phyloP scores from a whole-genome alignment of 2,113 vertebrate species.

The Ranitomeya imitator region DNA sequence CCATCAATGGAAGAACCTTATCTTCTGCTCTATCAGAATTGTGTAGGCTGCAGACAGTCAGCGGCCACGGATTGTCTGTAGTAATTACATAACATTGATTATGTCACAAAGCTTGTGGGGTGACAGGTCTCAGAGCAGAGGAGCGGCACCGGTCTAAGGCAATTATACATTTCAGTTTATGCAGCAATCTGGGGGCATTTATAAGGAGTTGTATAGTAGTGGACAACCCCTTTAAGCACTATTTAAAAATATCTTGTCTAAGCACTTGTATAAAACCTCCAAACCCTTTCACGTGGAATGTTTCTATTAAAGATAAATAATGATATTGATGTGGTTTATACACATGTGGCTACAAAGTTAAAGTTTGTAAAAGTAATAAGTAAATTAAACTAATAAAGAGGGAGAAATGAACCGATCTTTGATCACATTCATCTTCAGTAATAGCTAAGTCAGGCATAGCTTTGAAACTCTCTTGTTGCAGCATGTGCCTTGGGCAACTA shows the following conservation, averaged over 20 bases:
- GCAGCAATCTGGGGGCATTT: too few relatives aligned
- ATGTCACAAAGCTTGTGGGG: too few relatives aligned
- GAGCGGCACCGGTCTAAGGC: too few relatives aligned
- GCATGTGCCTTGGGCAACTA: conserved; percentile 33
- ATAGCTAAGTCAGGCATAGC: conserved; percentile 41
- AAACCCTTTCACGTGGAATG: not conserved
- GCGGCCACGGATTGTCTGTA: too few relatives aligned
- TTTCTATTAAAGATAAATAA: not conserved
- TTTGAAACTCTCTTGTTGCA: conserved; percentile 44
- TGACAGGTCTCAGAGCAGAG: too few relatives aligned
- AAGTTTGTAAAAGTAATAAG: conserved; percentile 12
- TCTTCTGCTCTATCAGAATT: too few relatives aligned
- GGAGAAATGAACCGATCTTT: conserved; percentile 38
- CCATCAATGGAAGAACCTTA: too few relatives aligned
- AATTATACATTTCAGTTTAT: too few relatives aligned
- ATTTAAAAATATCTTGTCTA: not conserved
- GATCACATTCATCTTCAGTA: conserved; percentile 36
- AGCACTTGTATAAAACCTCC: not conserved
- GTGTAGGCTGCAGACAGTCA: too few relatives aligned
- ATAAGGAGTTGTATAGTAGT: too few relatives aligned
- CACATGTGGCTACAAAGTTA: conserved; percentile 26
- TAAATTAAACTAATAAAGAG: conserved; percentile 37
- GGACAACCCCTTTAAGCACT: too few relatives aligned
- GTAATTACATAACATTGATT: too few relatives aligned
- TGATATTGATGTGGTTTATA: conserved; percentile 22